Conservation (phyloP, 2,888 invertebrate genomes). For the Prenolepis imparis region DNA sequence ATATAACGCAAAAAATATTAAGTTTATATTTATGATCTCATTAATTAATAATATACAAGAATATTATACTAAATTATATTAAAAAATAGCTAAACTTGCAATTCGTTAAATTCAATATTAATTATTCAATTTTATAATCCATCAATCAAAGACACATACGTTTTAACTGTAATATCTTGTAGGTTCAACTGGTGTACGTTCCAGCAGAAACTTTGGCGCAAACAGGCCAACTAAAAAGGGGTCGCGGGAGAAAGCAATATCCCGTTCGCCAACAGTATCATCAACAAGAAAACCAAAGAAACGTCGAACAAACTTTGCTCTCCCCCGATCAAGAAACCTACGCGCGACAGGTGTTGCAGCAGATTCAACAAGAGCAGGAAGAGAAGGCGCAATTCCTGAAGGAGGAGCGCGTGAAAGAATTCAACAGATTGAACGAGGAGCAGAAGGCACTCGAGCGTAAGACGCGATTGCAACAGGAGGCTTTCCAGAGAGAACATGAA, state of each 20-base stretch:
- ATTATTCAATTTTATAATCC: background rate
- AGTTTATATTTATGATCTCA: background rate
- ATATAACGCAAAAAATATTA: background rate
- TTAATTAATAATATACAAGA: background rate
- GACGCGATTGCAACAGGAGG: slow-evolving; percentile 77
- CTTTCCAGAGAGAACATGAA: slow-evolving; percentile 78
- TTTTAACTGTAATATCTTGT: slow-evolving; percentile 13
- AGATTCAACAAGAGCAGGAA: slow-evolving; percentile 81
- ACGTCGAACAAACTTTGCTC: slow-evolving; percentile 40
- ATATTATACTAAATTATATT: background rate
- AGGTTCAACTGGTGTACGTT: slow-evolving; percentile 93
- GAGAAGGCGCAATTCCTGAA: slow-evolving; percentile 80
- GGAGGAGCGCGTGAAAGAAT: slow-evolving; percentile 81
- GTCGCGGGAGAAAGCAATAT: slow-evolving; percentile 78
- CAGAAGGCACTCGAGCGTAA: slow-evolving; percentile 81
- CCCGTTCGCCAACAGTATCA: slow-evolving; percentile 69
- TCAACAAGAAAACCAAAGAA: slow-evolving; percentile 55
- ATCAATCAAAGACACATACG: background rate
- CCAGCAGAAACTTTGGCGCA: slow-evolving; percentile 92
- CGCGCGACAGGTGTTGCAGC: slow-evolving; percentile 80
- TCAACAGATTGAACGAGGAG: slow-evolving; percentile 80
- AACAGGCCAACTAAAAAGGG: slow-evolving; percentile 83
- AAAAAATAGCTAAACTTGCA: background rate
- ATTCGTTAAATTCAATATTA: background rate
- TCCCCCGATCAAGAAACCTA: slow-evolving; percentile 74